phyloP scores from a whole-genome alignment of 2,888 invertebrate species.

The Pristionchus japonicus region DNA sequence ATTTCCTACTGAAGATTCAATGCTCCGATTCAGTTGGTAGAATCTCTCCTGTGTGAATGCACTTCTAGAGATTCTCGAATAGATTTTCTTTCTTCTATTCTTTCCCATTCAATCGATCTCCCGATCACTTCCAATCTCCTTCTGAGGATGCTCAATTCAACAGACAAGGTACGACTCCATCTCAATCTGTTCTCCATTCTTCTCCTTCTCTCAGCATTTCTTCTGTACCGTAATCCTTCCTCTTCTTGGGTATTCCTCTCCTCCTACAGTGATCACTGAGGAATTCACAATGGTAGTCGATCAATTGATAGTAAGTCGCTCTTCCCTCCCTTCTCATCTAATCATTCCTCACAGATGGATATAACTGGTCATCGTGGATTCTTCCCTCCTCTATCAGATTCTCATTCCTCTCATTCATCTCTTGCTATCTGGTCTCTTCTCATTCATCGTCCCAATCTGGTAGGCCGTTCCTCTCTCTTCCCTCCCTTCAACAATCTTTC shows the following conservation, averaged over 20 bases:
- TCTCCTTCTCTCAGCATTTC: slow-evolving; percentile 60
- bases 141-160: slow-evolving; percentile 61
- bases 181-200: not conserved
- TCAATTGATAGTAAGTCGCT: slow-evolving; percentile 59
- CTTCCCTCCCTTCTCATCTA: not conserved
- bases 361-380: slow-evolving; percentile 11
- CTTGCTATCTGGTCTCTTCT: slow-evolving; percentile 68
- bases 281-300: slow-evolving; percentile 64
- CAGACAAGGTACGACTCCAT: slow-evolving; percentile 57
- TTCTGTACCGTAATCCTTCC: slow-evolving; percentile 71
- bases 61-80: slow-evolving; percentile 51
- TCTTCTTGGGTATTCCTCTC: slow-evolving; percentile 65
- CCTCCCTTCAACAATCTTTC: slow-evolving; percentile 50
- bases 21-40: slow-evolving; percentile 50
- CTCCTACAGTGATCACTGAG: slow-evolving; percentile 61
- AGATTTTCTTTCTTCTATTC: slow-evolving; percentile 55
- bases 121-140: slow-evolving; percentile 61
- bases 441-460: slow-evolving; percentile 64
- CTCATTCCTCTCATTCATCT: slow-evolving; percentile 8
- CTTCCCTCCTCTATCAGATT: slow-evolving; percentile 34
- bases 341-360: not conserved
- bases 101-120: slow-evolving; percentile 43
- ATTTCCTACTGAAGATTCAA: too few relatives aligned
- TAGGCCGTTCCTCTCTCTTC: slow-evolving; percentile 32
- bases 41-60: slow-evolving; percentile 50